Conservation (phyloP, 2,888 invertebrate genomes). For the Pegoplata infirma region DNA sequence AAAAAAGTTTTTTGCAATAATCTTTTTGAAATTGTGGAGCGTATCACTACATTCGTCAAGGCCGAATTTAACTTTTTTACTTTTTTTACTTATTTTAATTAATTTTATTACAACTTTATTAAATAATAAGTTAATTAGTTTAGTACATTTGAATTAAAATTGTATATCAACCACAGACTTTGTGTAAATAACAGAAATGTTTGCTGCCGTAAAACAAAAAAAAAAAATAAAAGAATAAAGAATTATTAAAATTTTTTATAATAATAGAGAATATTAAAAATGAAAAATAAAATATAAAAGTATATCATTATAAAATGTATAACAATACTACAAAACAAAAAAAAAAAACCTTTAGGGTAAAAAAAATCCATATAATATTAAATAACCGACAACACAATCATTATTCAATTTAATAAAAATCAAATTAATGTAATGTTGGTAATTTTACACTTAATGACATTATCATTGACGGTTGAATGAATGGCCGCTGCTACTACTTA, state of each 20-base stretch:
- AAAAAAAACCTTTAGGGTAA: conserved; percentile 16
- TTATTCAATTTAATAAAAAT: conserved; percentile 55
- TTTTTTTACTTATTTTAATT: too few species aligned
- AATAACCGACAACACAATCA: conserved; percentile 23
- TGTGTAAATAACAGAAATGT: too few species aligned
- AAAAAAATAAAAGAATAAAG: not conserved
- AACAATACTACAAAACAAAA: too few species aligned
- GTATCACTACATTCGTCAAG: too few species aligned
- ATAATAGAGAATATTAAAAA: not conserved
- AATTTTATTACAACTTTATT: too few species aligned
- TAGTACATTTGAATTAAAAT: too few species aligned
- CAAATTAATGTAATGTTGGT: conserved; percentile 52
- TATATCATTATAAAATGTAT: not conserved
- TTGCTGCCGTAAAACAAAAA: too few species aligned
- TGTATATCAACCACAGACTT: too few species aligned
- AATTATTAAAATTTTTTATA: not conserved
- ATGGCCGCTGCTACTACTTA: not conserved
- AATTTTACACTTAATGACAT: conserved; percentile 46
- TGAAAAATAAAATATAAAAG: not conserved
- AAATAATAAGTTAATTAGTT: too few species aligned
- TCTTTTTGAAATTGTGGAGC: too few species aligned
- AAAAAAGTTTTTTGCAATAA: too few species aligned
- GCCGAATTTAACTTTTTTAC: too few species aligned
- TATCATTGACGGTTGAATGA: conserved; percentile 34
- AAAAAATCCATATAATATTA: conserved; percentile 28